phyloP scores from a whole-genome alignment of 2,888 invertebrate species.

The Apamea epomidion region DNA sequence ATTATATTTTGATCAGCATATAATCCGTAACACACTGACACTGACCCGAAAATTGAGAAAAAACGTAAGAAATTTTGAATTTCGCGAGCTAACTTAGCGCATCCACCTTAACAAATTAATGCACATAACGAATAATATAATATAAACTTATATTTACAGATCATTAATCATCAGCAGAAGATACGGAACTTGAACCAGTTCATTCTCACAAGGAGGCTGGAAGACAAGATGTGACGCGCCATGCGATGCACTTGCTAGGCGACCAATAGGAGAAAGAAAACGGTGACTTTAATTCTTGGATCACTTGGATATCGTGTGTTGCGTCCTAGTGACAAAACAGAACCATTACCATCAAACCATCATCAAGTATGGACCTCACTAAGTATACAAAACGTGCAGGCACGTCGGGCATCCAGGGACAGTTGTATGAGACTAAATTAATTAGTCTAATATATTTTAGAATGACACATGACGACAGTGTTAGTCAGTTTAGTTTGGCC shows the following conservation, averaged over 20 bases:
- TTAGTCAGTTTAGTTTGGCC: slow-evolving; percentile 56
- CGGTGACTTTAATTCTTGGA: background rate
- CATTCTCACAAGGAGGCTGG: background rate
- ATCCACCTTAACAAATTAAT: background rate
- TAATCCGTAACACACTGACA: background rate
- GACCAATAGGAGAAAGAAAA: background rate
- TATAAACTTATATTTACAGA: slow-evolving; percentile 5
- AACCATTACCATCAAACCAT: background rate
- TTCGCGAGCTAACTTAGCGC: background rate
- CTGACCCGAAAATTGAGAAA: background rate
- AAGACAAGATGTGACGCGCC: no score
- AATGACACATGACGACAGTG: slow-evolving; percentile 30
- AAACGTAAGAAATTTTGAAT: background rate
- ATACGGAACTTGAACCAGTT: background rate
- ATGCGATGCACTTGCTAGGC: background rate
- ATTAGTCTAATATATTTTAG: slow-evolving; percentile 57
- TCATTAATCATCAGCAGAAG: background rate
- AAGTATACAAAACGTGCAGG: slow-evolving; percentile 41
- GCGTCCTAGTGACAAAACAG: background rate
- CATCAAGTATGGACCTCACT: background rate
- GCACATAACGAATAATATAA: background rate
- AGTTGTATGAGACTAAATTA: slow-evolving; percentile 63
- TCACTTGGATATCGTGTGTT: background rate
- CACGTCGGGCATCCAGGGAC: slow-evolving; percentile 63
- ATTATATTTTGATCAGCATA: background rate